Base-by-base conservation (phyloP, 2,797 vertebrate species). In the Chaetophractus vellerosus region DNA sequence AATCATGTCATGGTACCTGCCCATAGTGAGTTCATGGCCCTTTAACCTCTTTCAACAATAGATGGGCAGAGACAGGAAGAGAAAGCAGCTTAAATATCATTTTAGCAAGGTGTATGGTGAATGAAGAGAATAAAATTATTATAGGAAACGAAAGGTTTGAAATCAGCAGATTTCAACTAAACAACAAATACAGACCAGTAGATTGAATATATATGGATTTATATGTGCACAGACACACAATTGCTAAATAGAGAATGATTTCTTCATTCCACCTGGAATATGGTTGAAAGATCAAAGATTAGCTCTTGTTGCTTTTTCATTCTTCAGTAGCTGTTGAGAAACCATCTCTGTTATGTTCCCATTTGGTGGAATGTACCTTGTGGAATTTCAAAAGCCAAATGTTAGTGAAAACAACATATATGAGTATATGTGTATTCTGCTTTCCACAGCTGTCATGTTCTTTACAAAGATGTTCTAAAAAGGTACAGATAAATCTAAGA, bases 401-500 rank as follows among this genome's bases (percentile, higher is more conserved):
- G 10, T 74, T 90, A 85, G 79, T 83, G 59, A 79, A 88, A 94
- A 97, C 90, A 45, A 84, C 75, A 75, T 50, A 1, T 28, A 31
- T 93, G 36, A 75, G 66, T 45, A 24, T 76, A 57, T 88, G 41
- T 28, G 36, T 71, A 2, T 93, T 96, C 57, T 93, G 4, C n/a
- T 93, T 83, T 90, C 90, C n/a, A 79, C 8, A n/a, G 38, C 38
- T 96, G 79, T 71, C 76, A 96, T 75, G 59, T 96, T 85, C 90
- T 95, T 64, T 52, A 75, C 86, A 95, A 69, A 93, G 91, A 78
- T 63, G 68, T 88, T 87, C 81, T 59, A 93, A 90, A 88, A 95
- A 91, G 5, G 87, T 95, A 80, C 75, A 96, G 93, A 92, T 94
- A 61, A 89, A 84, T 90, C 79, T 64, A 96, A 97, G 68, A 16